A percentile compares a stretch with the other conserved stretches of the same genome.
These are phyloP conservation scores for Drosophila sordidula DNA, from an alignment of 2,888 invertebrate species.

Conservation along the genomic window DNA sequence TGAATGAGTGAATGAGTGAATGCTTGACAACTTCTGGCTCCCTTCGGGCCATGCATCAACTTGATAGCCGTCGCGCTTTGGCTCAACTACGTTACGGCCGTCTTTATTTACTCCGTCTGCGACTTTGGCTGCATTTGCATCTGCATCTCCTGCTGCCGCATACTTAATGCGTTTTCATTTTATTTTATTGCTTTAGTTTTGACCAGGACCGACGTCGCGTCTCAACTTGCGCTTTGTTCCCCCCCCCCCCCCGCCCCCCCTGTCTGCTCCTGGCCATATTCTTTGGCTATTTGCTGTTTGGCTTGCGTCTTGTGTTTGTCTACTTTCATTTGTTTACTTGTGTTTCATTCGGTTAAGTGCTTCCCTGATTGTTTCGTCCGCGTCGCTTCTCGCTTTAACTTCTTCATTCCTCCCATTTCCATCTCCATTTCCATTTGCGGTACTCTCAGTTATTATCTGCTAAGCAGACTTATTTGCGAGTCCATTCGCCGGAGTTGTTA, in stretches of 20 bases:
- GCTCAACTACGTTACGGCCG: slow-evolving; percentile 68
- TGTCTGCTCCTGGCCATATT: slow-evolving; percentile 13
- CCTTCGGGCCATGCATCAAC: slow-evolving; percentile 60
- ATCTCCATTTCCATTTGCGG: slow-evolving; percentile 8
- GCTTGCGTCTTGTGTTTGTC: slow-evolving; percentile 73
- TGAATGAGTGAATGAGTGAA: slow-evolving; percentile 32
- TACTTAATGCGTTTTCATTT: slow-evolving; percentile 76
- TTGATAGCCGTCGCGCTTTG: slow-evolving; percentile 49
- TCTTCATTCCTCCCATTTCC: slow-evolving; percentile 27
- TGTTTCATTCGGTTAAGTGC: slow-evolving; percentile 81
- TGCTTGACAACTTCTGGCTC: slow-evolving; percentile 6
- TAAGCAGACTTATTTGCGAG: slow-evolving; percentile 39
- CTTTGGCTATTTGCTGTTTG: slow-evolving; percentile 67
- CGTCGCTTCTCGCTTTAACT: slow-evolving; percentile 40
- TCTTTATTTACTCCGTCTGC: slow-evolving; percentile 52
- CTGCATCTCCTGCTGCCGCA: slow-evolving; percentile 57
- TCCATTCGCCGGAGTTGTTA: slow-evolving; percentile 53
- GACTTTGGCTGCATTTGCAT: slow-evolving; percentile 26
- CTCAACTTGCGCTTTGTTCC: slow-evolving; percentile 37
- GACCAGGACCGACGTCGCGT: slow-evolving; percentile 21
- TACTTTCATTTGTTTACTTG: slow-evolving; percentile 80
- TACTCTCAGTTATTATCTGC: slow-evolving; percentile 47
- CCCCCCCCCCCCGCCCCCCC: neutral
- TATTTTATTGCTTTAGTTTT: slow-evolving; percentile 75
- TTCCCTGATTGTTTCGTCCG: slow-evolving; percentile 76